These are phyloP conservation scores for Platycheirus rosarum DNA, from an alignment of 2,888 invertebrate genomes.

Conservation along the genomic window DNA sequence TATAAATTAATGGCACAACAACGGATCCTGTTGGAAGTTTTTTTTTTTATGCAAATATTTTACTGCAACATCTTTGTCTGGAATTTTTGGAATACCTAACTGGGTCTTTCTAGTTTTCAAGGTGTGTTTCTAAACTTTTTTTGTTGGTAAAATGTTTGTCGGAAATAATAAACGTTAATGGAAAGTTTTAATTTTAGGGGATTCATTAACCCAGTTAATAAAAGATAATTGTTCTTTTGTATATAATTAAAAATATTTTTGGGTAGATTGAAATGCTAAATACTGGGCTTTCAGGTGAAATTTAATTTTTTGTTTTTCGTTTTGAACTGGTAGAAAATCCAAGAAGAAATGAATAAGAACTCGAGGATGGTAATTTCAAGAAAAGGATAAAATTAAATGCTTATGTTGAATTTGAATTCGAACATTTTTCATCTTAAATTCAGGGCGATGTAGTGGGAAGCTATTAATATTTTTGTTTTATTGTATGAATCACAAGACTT, in stretches of 20 bases:
- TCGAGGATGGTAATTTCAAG: too few relatives aligned
- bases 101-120: constrained; percentile 1
- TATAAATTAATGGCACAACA: constrained; percentile 15
- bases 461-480: too few relatives aligned
- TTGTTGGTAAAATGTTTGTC: constrained; percentile 10
- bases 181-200: constrained; percentile 10
- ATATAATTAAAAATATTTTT: constrained; percentile 31
- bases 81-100: background rate
- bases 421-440: too few relatives aligned
- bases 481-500: too few relatives aligned
- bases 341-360: too few relatives aligned
- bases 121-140: constrained; percentile 6
- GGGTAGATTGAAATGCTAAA: constrained; percentile 26
- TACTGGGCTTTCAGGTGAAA: background rate
- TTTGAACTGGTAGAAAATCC: too few relatives aligned
- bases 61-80: background rate
- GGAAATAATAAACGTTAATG: constrained; percentile 33
- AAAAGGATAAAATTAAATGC: too few relatives aligned
- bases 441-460: too few relatives aligned
- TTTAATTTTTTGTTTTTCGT: background rate
- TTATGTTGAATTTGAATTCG: too few relatives aligned
- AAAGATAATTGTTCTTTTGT: constrained; percentile 25
- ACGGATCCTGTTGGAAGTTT: constrained; percentile 5
- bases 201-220: constrained; percentile 20
- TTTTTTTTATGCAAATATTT: background rate